Evolutionary conservation across 2,113 vertebrate genomes (phyloP), one percentile per base, ranked within the genome.

Genomic region (Gnathonemus echidnorhynchus): DNA sequence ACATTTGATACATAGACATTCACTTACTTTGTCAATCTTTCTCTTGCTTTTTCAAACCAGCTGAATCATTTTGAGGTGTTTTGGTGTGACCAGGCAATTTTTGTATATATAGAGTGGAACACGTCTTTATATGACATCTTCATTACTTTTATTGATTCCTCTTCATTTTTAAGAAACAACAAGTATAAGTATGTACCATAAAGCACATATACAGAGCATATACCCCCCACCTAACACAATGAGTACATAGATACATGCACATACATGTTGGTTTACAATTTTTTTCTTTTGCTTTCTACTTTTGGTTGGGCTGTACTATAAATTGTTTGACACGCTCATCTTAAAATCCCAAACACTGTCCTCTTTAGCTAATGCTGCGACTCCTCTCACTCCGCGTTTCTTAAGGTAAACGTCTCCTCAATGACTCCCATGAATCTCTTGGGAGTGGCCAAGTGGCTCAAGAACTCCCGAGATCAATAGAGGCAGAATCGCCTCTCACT

Each of bases 301-400:
- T 94, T 94, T 93, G 92, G 94, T 92, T 80, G 88, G 93, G 92
- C 95, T 96, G 95, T 95, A 92, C 89, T 94, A 92, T 93, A 95
- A 93, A 94, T 93, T 53, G 83, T 89, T 7, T 93, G 91, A 94
- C 93, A 94, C 93, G 4, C 3, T 49, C 92, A 90, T 94, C 92
- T 92, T 94, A 94, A 94, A 91, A 92, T 94, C 94, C 93, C 93
- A 93, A 94, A 94, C 93, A 93, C 93, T 93, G 92, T 94, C 93
- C 93, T 90, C 8, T 24, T 56, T 84, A 45, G 53, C 7, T 31
- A 31, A 89, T 19, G 56, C 66, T 46, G 24, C 80, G 10, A 7
- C 31, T 19, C 15, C 56, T 46, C 50, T 17, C 70, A 24, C 13
- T 85, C 50, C 6, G 17, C 50, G 52, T 56, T 15, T 89, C 35